Evolutionary conservation across 2,797 vertebrate species (phyloP), one percentile per base, ranked within the genome.

Genomic region (Ctenopoma kingsleyae): DNA sequence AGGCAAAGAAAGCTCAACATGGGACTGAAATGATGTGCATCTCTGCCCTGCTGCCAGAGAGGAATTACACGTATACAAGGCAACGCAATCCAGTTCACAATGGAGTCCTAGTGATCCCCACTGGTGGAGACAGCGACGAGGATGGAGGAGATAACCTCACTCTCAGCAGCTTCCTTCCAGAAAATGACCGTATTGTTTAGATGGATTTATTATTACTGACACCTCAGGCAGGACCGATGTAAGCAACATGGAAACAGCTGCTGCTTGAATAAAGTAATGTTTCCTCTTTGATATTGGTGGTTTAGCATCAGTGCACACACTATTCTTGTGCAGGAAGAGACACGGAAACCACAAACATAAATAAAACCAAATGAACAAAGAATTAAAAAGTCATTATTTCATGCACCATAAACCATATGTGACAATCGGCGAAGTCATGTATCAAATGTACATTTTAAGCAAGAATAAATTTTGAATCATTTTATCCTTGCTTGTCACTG

Each of bases 11-110:
- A 0, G 23, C 80, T 40, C 81, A 81, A 46, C 50, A 19, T 20
- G 92, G 9, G 46, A 96, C 95, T 0, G 96, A 98, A 93, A 95
- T 97, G 96, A 92, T 95, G 67, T 97, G 96, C 48, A 97, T 98
- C 86, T 97, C 97, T 0, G 53, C 95, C 11, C 89, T 98, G 78
- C 84, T 97, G 59, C 90, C 94, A 0, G 96, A 98, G 0, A 80
- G 81, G 0, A 91, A 35, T 5, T 84, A 9, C 67, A 43, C 5
- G 25, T 79, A 72, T 4, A 49, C 0, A 0, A 78, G 83, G 0
- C 67, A 85, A 6, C 92, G 76, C 76, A 78, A 56, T n/a, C 82
- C 76, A 0, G 76, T 87, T 40, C 25, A 44, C 13, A 91, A 91
- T 17, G 89, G 89, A 0, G 81, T 91, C 64, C 72, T 89, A 74